phyloP scores from a whole-genome alignment of 2,113 vertebrate species.

The Psittacara wagleri region DNA sequence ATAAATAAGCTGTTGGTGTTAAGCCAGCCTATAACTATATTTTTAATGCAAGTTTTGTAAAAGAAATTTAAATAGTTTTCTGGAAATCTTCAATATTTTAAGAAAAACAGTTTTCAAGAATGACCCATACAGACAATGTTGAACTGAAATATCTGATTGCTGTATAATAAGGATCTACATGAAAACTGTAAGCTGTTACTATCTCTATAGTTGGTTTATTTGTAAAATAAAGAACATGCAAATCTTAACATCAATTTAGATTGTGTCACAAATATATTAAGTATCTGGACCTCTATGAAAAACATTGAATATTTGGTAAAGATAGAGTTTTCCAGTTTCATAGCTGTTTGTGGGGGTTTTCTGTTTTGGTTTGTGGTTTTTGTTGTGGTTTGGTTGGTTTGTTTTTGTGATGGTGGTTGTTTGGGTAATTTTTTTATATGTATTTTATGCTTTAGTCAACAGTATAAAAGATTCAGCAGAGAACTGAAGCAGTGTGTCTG shows the following conservation, averaged over 20 bases:
- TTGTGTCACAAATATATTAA: background rate
- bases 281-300: background rate
- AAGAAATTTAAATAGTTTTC: background rate
- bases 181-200: background rate
- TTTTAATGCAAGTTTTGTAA: constrained; percentile 18
- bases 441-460: background rate
- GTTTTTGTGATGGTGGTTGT: background rate
- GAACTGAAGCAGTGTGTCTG: background rate
- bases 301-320: background rate
- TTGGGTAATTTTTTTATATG: background rate
- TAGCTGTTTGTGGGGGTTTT: background rate
- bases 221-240: background rate
- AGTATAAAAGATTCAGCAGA: background rate
- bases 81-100: background rate
- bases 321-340: background rate
- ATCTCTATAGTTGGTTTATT: background rate
- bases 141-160: background rate
- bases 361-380: background rate
- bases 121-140: background rate
- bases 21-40: constrained; percentile 14
- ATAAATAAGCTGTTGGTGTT: constrained; percentile 51
- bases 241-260: background rate
- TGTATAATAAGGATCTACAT: background rate
- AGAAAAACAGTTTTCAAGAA: background rate
- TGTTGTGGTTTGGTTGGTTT: background rate